These are phyloP conservation scores for Apamea epomidion DNA, from an alignment of 2,888 invertebrate species.

Conservation along the genomic window DNA sequence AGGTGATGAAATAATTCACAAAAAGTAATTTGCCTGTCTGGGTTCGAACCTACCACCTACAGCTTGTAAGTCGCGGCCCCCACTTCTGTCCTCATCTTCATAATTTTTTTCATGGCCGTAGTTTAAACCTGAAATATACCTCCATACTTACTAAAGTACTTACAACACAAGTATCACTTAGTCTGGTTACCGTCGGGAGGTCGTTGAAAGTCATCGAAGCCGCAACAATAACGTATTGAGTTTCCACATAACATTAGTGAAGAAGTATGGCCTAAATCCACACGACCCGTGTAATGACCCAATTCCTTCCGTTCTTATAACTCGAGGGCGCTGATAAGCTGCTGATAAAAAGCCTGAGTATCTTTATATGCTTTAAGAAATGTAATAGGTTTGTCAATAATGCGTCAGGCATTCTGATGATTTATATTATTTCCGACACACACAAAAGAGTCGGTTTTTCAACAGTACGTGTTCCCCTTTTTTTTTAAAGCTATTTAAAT, in stretches of 20 bases:
- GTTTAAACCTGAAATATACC: background rate
- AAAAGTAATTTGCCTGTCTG: too few species aligned
- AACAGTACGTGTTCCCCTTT: background rate
- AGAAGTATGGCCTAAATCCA: conserved; percentile 57
- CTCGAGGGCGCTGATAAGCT: conserved; percentile 42
- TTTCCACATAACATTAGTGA: conserved; percentile 58
- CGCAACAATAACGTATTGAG: conserved; percentile 57
- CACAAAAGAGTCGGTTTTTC: background rate
- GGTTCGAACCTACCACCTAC: too few species aligned
- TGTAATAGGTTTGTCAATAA: conserved; percentile 13
- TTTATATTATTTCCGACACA: too few species aligned
- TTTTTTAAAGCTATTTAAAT: background rate
- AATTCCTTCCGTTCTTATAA: conserved; percentile 51
- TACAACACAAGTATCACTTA: conserved; percentile 39
- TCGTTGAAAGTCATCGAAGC: conserved; percentile 39
- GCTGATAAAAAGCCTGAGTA: conserved; percentile 26
- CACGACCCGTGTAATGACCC: conserved; percentile 55
- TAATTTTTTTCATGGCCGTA: background rate
- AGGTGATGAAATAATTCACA: too few species aligned
- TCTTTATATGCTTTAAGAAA: conserved; percentile 19
- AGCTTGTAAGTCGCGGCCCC: too few species aligned
- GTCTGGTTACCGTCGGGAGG: conserved; percentile 47
- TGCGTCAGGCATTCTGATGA: background rate
- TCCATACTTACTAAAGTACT: conserved; percentile 1
- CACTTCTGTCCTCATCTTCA: background rate